Conservation (phyloP, 2,888 invertebrate genomes). For the Himalopsyche japonica region DNA sequence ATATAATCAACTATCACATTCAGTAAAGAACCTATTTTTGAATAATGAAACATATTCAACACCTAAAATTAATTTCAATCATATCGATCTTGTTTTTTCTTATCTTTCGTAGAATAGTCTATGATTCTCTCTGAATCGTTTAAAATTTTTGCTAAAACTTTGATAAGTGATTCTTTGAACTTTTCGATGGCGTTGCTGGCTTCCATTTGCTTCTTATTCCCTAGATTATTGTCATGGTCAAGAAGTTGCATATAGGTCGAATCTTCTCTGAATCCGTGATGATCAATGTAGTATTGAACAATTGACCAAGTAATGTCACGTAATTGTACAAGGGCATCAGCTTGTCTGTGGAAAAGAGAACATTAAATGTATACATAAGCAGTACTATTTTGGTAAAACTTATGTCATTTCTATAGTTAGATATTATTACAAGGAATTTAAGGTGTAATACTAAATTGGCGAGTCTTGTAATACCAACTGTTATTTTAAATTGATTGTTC, state of each 20-base stretch:
- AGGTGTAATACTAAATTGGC: too few species aligned
- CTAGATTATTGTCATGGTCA: neutral
- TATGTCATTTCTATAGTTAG: too few species aligned
- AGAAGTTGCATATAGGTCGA: neutral
- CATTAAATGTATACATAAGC: neutral
- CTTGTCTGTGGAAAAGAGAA: conserved; percentile 56
- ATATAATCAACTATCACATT: neutral
- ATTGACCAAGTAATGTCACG: conserved; percentile 57
- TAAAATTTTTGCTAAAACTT: conserved; percentile 42
- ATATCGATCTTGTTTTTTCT: neutral
- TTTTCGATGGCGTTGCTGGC: conserved; percentile 35
- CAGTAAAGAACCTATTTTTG: neutral
- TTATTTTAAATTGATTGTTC: too few species aligned
- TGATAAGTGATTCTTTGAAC: conserved; percentile 43
- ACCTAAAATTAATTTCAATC: neutral
- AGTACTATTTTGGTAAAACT: neutral
- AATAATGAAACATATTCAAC: neutral
- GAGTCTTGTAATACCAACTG: too few species aligned
- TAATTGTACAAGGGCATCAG: conserved; percentile 50
- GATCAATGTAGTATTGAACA: conserved; percentile 55
- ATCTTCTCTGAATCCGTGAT: conserved; percentile 45
- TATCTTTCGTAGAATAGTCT: neutral
- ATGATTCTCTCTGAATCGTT: conserved; percentile 29
- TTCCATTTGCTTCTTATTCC: neutral
- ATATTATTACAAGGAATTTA: too few species aligned